phyloP scores from a whole-genome alignment of 2,797 vertebrate genomes.

The Neopelma chrysocephalum region DNA sequence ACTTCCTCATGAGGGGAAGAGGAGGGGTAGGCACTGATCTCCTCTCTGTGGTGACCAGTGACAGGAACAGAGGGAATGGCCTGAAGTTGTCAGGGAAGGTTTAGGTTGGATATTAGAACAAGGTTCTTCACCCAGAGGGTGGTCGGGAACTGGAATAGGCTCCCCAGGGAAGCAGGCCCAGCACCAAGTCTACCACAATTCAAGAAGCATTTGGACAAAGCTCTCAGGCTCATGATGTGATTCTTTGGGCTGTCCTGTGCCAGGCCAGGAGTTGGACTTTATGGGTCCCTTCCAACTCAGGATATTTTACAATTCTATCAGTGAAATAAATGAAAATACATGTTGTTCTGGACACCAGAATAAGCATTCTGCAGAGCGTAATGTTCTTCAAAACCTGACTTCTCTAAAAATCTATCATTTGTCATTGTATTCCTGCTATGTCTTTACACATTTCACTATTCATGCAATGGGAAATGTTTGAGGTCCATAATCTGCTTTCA shows the following conservation, averaged over 20 bases:
- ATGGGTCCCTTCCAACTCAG: neutral
- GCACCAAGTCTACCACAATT: neutral
- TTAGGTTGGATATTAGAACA: neutral
- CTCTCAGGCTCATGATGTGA: neutral
- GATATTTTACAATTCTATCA: neutral
- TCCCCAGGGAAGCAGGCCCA: rapidly evolving
- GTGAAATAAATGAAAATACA: neutral
- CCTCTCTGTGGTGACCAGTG: neutral
- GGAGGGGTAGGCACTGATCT: neutral
- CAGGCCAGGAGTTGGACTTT: neutral
- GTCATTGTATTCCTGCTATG: neutral
- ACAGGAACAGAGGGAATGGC: rapidly evolving
- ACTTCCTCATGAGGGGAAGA: neutral
- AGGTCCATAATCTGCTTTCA: neutral
- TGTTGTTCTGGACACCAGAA: neutral
- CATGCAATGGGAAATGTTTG: neutral
- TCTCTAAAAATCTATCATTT: neutral
- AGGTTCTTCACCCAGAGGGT: neutral
- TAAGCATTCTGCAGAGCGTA: neutral
- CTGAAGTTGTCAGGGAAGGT: neutral
- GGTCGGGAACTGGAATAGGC: neutral
- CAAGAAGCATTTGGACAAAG: neutral
- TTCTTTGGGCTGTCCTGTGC: neutral
- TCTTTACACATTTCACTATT: neutral
- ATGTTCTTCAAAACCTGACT: neutral